These are phyloP conservation scores for Danaus chrysippus DNA, from an alignment of 2,888 invertebrate species.

Conservation along the genomic window DNA sequence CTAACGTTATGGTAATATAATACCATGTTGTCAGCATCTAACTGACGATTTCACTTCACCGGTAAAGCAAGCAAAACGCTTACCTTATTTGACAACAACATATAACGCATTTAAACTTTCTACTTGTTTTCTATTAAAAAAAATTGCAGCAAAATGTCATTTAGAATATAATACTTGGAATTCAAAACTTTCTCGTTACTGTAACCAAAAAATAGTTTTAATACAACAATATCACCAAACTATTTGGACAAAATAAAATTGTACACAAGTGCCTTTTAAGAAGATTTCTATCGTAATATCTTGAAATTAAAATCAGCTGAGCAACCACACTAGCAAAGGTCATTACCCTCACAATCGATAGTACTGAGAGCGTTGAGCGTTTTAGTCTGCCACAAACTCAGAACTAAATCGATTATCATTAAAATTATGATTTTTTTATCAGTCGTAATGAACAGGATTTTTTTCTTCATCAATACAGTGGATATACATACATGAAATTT, in stretches of 20 bases:
- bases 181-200: too few relatives aligned
- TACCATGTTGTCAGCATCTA: background rate
- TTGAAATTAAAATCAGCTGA: constrained; percentile 30
- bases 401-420: background rate
- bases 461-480: too few relatives aligned
- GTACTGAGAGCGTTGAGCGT: constrained; percentile 27
- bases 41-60: constrained; percentile 18
- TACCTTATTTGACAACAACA: constrained; percentile 16
- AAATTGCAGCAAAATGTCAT: background rate
- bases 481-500: too few relatives aligned
- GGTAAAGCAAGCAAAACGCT: constrained; percentile 11
- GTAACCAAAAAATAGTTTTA: too few relatives aligned
- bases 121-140: background rate
- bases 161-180: too few relatives aligned
- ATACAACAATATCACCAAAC: background rate
- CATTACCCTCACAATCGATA: constrained; percentile 61
- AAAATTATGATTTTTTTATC: too few relatives aligned
- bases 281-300: background rate
- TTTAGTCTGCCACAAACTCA: constrained; percentile 16
- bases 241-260: background rate
- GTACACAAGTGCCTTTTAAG: background rate
- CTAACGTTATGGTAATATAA: background rate
- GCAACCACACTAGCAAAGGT: constrained; percentile 31
- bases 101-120: constrained; percentile 16
- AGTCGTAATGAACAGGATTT: too few relatives aligned